Conservation (phyloP, 2,113 vertebrate genomes). For the Verasper variegatus region DNA sequence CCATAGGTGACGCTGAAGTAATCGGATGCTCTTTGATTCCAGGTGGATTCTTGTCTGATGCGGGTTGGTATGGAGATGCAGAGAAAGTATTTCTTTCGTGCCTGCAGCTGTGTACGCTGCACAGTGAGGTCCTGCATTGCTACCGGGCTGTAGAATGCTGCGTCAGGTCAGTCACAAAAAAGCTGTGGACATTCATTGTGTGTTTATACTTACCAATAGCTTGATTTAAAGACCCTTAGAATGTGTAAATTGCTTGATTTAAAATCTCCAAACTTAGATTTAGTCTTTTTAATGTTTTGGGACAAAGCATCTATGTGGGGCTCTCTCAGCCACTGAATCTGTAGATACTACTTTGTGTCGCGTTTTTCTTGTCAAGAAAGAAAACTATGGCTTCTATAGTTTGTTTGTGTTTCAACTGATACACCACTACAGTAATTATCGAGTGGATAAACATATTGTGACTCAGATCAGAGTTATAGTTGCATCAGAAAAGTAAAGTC, state of each 20-base stretch:
- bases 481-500: too few relatives aligned
- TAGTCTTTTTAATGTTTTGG: too few relatives aligned
- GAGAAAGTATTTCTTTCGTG: slow-evolving; percentile 98
- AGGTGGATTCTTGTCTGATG: slow-evolving; percentile 98
- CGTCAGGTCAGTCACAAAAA: slow-evolving; percentile 87
- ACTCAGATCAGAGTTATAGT: too few relatives aligned
- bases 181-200: neutral
- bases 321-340: too few relatives aligned
- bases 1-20: neutral
- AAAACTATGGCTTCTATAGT: too few relatives aligned
- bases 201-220: neutral
- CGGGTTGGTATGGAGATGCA: slow-evolving; percentile 98
- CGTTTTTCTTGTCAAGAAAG: too few relatives aligned
- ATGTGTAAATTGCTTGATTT: neutral
- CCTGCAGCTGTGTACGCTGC: slow-evolving; percentile 95
- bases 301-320: too few relatives aligned
- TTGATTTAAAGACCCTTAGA: neutral
- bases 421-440: too few relatives aligned
- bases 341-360: too few relatives aligned
- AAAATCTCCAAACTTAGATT: too few relatives aligned
- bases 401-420: too few relatives aligned
- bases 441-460: too few relatives aligned
- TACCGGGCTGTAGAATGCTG: slow-evolving; percentile 97
- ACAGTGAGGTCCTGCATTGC: slow-evolving; percentile 96
- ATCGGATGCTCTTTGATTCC: slow-evolving; percentile 16